Conservation (phyloP, 2,888 invertebrate genomes). For the Steromphala cineraria region DNA sequence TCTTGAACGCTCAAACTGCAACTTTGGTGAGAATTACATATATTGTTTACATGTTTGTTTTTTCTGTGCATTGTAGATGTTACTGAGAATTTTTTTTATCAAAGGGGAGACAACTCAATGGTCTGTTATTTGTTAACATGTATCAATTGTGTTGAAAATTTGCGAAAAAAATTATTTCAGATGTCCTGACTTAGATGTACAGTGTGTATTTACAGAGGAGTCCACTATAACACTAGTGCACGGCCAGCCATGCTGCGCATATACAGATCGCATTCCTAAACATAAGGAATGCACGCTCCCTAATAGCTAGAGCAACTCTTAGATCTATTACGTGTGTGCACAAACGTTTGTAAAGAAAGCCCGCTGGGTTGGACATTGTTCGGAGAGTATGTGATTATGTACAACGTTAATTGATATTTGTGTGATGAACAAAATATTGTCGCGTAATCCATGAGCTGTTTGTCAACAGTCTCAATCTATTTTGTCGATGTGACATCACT, state of each 20-base stretch:
- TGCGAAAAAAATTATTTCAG: not conserved
- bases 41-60: too few relatives aligned
- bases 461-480: not conserved
- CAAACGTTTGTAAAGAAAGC: not conserved
- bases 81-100: constrained; percentile 1
- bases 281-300: not conserved
- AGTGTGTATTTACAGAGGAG: not conserved
- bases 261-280: not conserved
- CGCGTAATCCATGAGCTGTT: not conserved
- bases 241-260: not conserved
- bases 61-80: too few relatives aligned
- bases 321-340: constrained; percentile 6
- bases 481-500: not conserved
- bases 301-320: not conserved
- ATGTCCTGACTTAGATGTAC: constrained; percentile 3
- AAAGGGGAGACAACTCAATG: constrained; percentile 5
- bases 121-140: constrained; percentile 17
- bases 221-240: not conserved
- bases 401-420: constrained; percentile 1
- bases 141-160: constrained; percentile 15
- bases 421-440: constrained; percentile 10
- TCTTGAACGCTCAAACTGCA: not conserved
- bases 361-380: not conserved
- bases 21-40: too few relatives aligned
- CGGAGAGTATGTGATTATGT: constrained; percentile 15